Base-by-base conservation (phyloP, 2,113 vertebrate genomes). In the Oceanites oceanicus region DNA sequence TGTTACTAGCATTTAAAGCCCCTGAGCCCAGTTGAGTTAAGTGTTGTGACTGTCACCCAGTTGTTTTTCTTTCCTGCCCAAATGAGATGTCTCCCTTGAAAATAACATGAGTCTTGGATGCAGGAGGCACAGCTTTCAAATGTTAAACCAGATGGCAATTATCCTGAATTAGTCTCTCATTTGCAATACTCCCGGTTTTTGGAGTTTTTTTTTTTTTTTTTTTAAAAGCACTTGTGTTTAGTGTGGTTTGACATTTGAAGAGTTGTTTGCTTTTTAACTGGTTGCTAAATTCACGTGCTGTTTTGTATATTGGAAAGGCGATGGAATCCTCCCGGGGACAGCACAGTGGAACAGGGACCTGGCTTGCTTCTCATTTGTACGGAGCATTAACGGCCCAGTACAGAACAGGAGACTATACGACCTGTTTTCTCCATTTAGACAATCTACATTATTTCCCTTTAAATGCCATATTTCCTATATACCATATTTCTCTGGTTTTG, bases 141-240 rank as follows among this genome's bases (percentile, higher is more conserved):
- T 38, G 72, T 61, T 72, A 81, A 84, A 94, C n/a, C 93, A 87
- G 88, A 78, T 86, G 75, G 95, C 79, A 91, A 26, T 96, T 96
- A 75, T 25, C 80, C 40, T 52, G 61, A 92, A 70, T 94, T 75
- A 84, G 44, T 58, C 63, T 53, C 68, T 96, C 66, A 49, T 91
- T 87, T 89, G 86, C 66, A 40, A 42, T 78, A 21, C 34, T 73
- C 27, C 17, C 18, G 15, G 30, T n/a, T 72, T 90, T 77, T 77
- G 8, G 44, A 49, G 8, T 7, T 11, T 14, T 38, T 8, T 40
- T 13, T 25, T 32, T 30, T 15, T 8, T 49, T 52, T 30, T 32
- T 49, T 49, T 55, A 30, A 15, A 83, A 53, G 44, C 34, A 59
- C 22, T 88, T 66, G n/a, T 52, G 32, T 21, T 63, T 40, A 68